A percentile compares a stretch with the other conserved stretches of the same genome.
phyloP scores from a whole-genome alignment of 2,113 vertebrate genomes.

The Rousettus leschenaultii region DNA sequence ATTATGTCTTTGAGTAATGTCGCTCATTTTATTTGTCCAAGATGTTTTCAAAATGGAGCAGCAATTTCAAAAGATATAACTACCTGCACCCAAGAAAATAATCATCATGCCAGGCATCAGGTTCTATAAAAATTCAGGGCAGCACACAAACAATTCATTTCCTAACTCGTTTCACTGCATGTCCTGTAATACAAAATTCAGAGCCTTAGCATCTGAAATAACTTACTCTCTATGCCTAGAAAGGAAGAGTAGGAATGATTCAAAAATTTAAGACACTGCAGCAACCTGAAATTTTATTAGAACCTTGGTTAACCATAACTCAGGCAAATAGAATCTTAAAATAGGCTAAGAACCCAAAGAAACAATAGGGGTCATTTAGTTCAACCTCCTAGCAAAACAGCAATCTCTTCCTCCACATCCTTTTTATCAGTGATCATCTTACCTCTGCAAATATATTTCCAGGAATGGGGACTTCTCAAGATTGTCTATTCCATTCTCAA shows the following conservation, averaged over 20 bases:
- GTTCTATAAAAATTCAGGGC: neutral
- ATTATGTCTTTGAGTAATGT: constrained; percentile 20
- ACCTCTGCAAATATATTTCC: neutral
- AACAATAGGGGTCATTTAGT: neutral
- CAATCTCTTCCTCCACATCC: neutral
- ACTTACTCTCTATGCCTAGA: neutral
- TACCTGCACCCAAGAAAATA: constrained; percentile 10
- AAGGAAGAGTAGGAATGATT: neutral
- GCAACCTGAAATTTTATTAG: neutral
- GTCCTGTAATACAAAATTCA: neutral
- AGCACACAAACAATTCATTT: neutral
- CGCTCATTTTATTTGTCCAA: constrained; percentile 39
- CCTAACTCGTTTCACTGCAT: neutral
- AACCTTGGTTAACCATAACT: neutral
- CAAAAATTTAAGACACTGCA: neutral
- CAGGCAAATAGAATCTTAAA: neutral
- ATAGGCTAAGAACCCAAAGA: neutral
- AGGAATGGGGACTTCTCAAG: neutral
- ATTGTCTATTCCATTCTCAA: neutral
- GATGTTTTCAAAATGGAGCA: constrained; percentile 41
- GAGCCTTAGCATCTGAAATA: neutral
- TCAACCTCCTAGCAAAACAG: neutral
- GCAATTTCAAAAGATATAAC: constrained; percentile 22
- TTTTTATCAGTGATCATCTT: neutral
- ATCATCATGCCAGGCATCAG: neutral